Evolutionary conservation across 2,888 invertebrate species (phyloP).

Genomic region (Aphrophora alni): DNA sequence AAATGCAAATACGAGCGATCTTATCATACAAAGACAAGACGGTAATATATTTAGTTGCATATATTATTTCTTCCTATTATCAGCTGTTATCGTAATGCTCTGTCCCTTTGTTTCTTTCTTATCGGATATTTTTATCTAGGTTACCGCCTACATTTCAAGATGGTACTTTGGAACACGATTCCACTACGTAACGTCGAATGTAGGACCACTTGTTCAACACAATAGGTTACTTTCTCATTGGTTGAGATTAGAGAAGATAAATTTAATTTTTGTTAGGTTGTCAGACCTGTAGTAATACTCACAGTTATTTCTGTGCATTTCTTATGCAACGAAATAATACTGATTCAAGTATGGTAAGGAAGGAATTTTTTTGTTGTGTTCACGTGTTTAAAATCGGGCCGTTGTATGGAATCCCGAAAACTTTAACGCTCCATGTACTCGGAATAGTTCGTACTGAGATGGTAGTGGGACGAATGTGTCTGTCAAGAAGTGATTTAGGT

Average conservation of each 20-base stretch:
- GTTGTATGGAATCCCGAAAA: too few species aligned
- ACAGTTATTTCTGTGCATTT: too few species aligned
- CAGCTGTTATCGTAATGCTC: neutral
- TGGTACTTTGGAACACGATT: neutral
- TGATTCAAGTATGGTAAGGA: too few species aligned
- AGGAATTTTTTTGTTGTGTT: too few species aligned
- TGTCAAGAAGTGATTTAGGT: too few species aligned
- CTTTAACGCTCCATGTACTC: too few species aligned
- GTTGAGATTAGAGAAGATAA: neutral
- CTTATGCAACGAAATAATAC: too few species aligned
- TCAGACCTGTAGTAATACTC: too few species aligned
- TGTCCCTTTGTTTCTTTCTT: neutral
- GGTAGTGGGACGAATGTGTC: too few species aligned
- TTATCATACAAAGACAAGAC: neutral
- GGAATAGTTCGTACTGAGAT: too few species aligned
- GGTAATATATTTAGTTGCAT: too few species aligned
- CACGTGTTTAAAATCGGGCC: too few species aligned
- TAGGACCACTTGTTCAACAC: neutral
- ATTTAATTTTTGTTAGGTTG: neutral
- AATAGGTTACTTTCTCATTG: neutral
- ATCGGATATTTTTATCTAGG: neutral
- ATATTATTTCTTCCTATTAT: neutral
- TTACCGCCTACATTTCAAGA: constrained; percentile 3
- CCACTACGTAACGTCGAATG: neutral
- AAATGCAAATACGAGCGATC: neutral